Base-by-base conservation (phyloP, 1,140 invertebrate genomes). In the Drosophila tropicalis region DNA sequence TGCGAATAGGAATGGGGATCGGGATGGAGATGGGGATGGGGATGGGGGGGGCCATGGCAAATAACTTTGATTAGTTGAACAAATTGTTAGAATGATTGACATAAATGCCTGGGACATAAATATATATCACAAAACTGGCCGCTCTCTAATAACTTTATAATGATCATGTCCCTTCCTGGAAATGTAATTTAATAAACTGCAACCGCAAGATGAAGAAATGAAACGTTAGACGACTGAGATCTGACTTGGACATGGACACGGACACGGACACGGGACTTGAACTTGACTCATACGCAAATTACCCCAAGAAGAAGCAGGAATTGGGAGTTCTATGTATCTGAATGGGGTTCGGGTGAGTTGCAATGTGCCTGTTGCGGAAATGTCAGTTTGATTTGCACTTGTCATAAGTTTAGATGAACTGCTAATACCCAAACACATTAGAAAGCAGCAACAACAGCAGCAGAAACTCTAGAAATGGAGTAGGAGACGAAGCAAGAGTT, bases 371-470 rank as follows among this genome's bases (percentile, higher is more conserved):
- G 64, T 77, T 76, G 80, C 84, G 84, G 84, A 89, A 89, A 89
- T 36, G 84, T 89, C 84, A 90, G 80, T 89, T 89, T 89, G 84
- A 89, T 89, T 89, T 89, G 85, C 84, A 84, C 73, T 90, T 89
- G 84, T 89, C 84, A 89, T 90, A 89, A 89, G 84, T 84, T 90
- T 76, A 83, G 85, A 89, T 89, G 84, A 89, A 89, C 84, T 89
- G 85, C 84, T 90, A 89, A 89, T 90, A 84, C 81, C 72, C 77
- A 70, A 90, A 90, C 84, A 84, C 84, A 89, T 89, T 89, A 89
- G 84, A 89, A 89, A 89, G 84, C 85, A 69, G 78, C 79, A 61
- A 41, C 56, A 62, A 67, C 58, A 1, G 12, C 15, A 65, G 25
- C 56, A 56, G 60, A 57, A 15, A 39, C 40, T 74, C 47, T 19